Percentiles rank a stretch among this genome's conserved stretches.
Evolutionary conservation across 1,140 invertebrate species (phyloP).

Genomic region (Ganaspis sp.): DNA sequence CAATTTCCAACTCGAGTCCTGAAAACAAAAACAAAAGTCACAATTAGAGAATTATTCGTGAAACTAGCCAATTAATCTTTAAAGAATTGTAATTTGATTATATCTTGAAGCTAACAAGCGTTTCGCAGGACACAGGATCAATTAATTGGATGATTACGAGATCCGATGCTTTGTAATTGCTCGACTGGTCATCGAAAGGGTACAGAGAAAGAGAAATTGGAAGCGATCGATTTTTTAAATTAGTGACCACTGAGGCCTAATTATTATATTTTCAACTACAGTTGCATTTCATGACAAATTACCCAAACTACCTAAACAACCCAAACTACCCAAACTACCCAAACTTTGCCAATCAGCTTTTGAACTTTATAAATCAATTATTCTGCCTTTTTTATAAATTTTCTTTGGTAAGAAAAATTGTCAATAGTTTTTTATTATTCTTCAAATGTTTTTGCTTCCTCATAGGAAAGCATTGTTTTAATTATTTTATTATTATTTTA

Average conservation of each 20-base stretch:
- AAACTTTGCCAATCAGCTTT: too few species aligned
- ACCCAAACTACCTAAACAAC: too few species aligned
- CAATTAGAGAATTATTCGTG: not conserved
- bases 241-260: not conserved
- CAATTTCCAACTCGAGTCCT: not conserved
- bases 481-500: too few species aligned
- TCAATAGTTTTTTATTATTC: too few species aligned
- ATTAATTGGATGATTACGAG: constrained; percentile 15
- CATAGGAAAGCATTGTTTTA: too few species aligned
- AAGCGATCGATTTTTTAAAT: not conserved
- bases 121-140: not conserved
- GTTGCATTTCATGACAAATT: not conserved
- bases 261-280: not conserved
- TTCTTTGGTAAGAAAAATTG: too few species aligned
- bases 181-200: not conserved
- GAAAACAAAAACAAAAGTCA: not conserved
- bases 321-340: too few species aligned
- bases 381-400: too few species aligned
- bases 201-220: not conserved
- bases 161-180: constrained; percentile 10
- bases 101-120: not conserved
- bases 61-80: not conserved
- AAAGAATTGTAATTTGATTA: not conserved
- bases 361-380: too few species aligned
- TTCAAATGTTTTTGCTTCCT: too few species aligned